Evolutionary conservation across 2,797 vertebrate genomes (phyloP), one percentile per base, ranked within the genome.

Genomic region (Centroberyx gerrardi): DNA sequence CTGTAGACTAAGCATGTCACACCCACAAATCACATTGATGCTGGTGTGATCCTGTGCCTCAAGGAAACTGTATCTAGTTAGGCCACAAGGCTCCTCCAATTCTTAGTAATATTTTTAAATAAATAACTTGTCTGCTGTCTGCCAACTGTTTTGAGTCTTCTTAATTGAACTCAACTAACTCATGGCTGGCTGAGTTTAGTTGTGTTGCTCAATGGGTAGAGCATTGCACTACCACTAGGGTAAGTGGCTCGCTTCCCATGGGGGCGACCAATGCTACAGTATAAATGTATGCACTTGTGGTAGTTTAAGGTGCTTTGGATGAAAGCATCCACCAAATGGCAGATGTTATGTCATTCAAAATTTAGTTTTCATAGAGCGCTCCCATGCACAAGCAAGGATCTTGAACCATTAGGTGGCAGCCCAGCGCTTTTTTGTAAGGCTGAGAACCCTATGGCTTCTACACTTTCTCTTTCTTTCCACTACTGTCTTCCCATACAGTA

Each of bases 341-440:
- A 68, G 62, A 67, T 14, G 28, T 40, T 40, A 15, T 14, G 14
- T 17, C 6, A 48, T 6, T 60, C 51, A 8, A 36, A 72, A 61
- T 55, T 17, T 13, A 18, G 15, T 4, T 17, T n/a, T 31, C 60
- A 52, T 58, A 10, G 28, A 51, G 38, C 15, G 15, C 44, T 40
- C 69, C 40, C 9, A 18, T 42, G 14, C 8, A 61, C 54, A 69
- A 42, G 69, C 62, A 81, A 67, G 72, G 71, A 72, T 31, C 46
- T 48, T 60, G 64, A 74, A 58, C 90, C 93, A 88, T 87, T 88
- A 90, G 93, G 87, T 88, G 92, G 92, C 91, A 93, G 92, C 79
- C 85, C 87, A 85, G 78, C 83, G 76, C 87, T 87, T 88, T 72
- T 56, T 59, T 73, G 65, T 17, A 46, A 13, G 49, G 36, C 62